Percentiles rank a stretch among this genome's conserved stretches.
Conservation (phyloP, 2,797 vertebrate genomes). For the Alosa sapidissima region DNA sequence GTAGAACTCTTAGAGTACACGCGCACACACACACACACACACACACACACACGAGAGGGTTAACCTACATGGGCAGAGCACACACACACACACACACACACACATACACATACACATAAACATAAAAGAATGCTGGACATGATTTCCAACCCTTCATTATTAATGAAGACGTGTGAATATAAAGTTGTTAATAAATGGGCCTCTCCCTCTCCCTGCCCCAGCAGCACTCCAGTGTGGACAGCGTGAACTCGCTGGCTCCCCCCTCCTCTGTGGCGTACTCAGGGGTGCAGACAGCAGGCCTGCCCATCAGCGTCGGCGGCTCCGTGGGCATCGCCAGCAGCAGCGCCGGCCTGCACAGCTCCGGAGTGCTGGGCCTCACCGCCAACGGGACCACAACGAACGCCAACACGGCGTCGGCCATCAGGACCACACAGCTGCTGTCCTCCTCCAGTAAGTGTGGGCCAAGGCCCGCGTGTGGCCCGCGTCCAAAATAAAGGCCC, state of each 20-base stretch:
- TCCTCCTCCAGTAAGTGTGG: constrained; percentile 72
- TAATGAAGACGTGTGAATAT: no score
- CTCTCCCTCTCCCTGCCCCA: not conserved
- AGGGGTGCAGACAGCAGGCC: constrained; percentile 60
- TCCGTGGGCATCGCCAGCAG: constrained; percentile 52
- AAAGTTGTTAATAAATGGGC: no score
- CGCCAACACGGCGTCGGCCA: constrained; percentile 73
- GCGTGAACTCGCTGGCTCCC: constrained; percentile 72
- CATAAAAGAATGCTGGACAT: not conserved
- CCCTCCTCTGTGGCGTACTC: constrained; percentile 73
- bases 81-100: not conserved
- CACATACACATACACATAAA: constrained; percentile 16
- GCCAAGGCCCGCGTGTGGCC: no score
- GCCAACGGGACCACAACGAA: constrained; percentile 79
- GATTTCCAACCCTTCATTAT: no score
- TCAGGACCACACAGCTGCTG: constrained; percentile 79
- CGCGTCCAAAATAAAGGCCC: no score
- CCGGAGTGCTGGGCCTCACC: constrained; percentile 78
- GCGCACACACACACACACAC: no score
- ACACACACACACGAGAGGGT: no score
- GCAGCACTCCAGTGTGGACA: constrained; percentile 85
- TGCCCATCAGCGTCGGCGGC: constrained; percentile 61
- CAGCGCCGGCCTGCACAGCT: constrained; percentile 72
- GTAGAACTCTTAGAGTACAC: no score
- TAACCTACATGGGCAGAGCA: no score